Evolutionary conservation across 2,888 invertebrate species (phyloP).

Genomic region (Brachylomia viminalis): DNA sequence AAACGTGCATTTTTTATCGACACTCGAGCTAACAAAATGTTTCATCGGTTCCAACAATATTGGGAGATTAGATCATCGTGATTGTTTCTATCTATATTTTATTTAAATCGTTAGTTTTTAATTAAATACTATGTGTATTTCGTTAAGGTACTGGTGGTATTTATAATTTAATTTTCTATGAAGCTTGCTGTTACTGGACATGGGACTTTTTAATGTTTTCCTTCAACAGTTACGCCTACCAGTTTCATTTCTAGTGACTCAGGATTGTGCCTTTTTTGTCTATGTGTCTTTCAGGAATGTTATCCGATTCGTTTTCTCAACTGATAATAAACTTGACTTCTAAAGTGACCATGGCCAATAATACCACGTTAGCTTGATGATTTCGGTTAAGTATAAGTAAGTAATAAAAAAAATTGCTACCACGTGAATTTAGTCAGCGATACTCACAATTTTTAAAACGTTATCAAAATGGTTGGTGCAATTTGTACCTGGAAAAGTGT

Average conservation of each 20-base stretch:
- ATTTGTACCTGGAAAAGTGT: conserved; percentile 18
- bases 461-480: neutral
- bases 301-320: neutral
- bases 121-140: neutral
- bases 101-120: no score
- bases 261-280: neutral
- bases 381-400: neutral
- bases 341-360: neutral
- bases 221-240: neutral
- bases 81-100: neutral
- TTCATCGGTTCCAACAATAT: conserved; percentile 9
- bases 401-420: neutral
- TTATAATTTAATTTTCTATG: neutral
- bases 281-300: neutral
- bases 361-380: neutral
- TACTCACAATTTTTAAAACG: neutral
- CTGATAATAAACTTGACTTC: neutral
- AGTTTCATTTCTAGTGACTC: no score
- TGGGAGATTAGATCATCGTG: neutral
- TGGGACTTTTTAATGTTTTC: neutral
- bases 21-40: neutral
- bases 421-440: neutral
- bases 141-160: neutral
- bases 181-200: neutral
- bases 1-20: conserved; percentile 35